Evolutionary conservation across 2,888 invertebrate genomes (phyloP).

Genomic region (Drosophila phalerata): DNA sequence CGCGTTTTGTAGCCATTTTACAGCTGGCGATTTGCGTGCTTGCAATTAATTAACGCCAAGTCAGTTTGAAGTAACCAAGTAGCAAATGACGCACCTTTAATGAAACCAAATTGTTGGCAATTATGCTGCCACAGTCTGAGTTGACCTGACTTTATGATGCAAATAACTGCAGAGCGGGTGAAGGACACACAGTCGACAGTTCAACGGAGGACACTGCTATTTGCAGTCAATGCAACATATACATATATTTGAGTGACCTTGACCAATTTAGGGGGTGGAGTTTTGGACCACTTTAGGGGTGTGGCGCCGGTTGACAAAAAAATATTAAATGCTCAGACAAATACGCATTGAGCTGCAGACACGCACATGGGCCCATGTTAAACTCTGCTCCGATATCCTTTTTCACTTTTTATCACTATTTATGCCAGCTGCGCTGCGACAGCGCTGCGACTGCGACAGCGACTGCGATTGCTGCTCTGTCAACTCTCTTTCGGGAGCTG

Average conservation of each 20-base stretch:
- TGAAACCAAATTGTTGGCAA: slow-evolving; percentile 30
- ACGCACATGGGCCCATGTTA: slow-evolving; percentile 7
- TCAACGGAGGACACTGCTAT: slow-evolving; percentile 34
- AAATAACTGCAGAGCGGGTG: slow-evolving; percentile 17
- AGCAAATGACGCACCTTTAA: slow-evolving; percentile 11
- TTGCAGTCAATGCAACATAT: slow-evolving; percentile 14
- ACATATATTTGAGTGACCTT: slow-evolving; percentile 45
- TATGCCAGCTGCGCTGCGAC: slow-evolving; percentile 39
- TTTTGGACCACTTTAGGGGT: slow-evolving; percentile 20
- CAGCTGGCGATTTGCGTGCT: slow-evolving; percentile 59
- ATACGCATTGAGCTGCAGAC: slow-evolving; percentile 30
- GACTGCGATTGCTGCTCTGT: background rate
- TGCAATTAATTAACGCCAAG: slow-evolving; percentile 62
- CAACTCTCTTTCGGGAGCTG: slow-evolving; percentile 41
- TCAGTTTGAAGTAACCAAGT: slow-evolving; percentile 11
- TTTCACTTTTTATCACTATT: slow-evolving; percentile 6
- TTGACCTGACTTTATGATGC: background rate
- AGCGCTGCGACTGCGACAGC: slow-evolving; percentile 21
- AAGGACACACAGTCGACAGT: slow-evolving; percentile 40
- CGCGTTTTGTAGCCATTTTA: slow-evolving; percentile 35
- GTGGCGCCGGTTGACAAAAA: slow-evolving; percentile 46
- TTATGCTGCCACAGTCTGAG: slow-evolving; percentile 15
- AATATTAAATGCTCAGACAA: slow-evolving; percentile 33
- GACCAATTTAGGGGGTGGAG: slow-evolving; percentile 6
- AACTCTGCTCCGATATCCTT: slow-evolving; percentile 26